phyloP scores from a whole-genome alignment of 2,888 invertebrate genomes.

The Hipparchia semele region DNA sequence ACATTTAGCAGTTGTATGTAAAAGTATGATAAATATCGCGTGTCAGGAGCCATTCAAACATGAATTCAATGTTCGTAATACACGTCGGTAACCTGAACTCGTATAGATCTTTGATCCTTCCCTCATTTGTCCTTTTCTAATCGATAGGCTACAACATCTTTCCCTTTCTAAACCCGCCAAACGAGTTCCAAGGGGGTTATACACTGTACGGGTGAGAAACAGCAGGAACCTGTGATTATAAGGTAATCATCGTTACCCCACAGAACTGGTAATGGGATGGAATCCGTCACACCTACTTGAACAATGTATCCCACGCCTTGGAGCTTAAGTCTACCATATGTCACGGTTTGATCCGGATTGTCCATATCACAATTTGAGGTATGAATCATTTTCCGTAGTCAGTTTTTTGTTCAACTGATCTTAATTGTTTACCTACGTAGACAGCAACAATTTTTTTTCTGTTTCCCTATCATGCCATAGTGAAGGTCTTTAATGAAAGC shows the following conservation, averaged over 20 bases:
- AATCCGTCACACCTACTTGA: constrained; percentile 55
- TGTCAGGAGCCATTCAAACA: constrained; percentile 1
- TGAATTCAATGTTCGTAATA: constrained; percentile 33
- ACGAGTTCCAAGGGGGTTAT: constrained; percentile 47
- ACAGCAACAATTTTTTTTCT: too few relatives aligned
- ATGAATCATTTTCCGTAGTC: not conserved
- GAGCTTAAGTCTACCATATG: constrained; percentile 15
- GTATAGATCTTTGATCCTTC: constrained; percentile 38
- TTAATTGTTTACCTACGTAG: too few relatives aligned
- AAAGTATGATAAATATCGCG: constrained; percentile 10
- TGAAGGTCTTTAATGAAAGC: too few relatives aligned
- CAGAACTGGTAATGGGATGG: constrained; percentile 53
- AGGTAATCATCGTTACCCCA: constrained; percentile 56
- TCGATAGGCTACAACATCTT: constrained; percentile 34
- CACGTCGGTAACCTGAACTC: constrained; percentile 34
- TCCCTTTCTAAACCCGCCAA: constrained; percentile 46
- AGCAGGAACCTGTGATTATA: constrained; percentile 59
- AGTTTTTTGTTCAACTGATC: too few relatives aligned
- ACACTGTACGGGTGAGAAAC: constrained; percentile 57
- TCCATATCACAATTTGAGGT: constrained; percentile 1
- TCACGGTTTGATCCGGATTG: constrained; percentile 25
- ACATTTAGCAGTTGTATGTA: constrained; percentile 3
- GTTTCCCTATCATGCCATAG: too few relatives aligned
- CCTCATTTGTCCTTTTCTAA: constrained; percentile 39
- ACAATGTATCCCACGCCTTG: constrained; percentile 53